Conservation (phyloP, 2,797 vertebrate species). For the Myoxocephalus aenaeus region DNA sequence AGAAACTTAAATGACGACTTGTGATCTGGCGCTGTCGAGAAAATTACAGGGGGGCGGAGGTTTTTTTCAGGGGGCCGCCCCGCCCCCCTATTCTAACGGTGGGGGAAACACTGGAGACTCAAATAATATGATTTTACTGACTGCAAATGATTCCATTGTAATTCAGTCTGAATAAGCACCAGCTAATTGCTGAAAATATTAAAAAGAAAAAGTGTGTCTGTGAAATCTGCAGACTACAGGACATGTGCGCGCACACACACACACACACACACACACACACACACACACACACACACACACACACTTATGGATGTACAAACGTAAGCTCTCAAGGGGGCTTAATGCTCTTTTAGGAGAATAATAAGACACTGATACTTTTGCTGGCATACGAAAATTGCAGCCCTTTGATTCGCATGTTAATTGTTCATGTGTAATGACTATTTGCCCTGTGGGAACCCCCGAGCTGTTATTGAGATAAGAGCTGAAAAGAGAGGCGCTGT, state of each 20-base stretch:
- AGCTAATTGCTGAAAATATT: constrained; percentile 34
- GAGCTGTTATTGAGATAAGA: constrained; percentile 40
- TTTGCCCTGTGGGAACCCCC: constrained; percentile 27
- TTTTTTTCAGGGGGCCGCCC: too few species aligned
- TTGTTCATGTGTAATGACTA: constrained; percentile 56
- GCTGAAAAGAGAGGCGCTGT: constrained; percentile 40
- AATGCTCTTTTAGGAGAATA: constrained; percentile 38
- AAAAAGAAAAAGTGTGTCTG: constrained; percentile 29
- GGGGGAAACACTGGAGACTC: too few species aligned
- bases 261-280: not conserved
- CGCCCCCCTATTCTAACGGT: too few species aligned
- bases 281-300: not conserved
- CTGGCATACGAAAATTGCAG: constrained; percentile 41
- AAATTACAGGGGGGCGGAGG: too few species aligned
- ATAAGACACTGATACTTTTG: constrained; percentile 45
- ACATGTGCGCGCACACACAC: not conserved
- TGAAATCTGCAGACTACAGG: constrained; percentile 29
- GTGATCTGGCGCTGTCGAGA: too few species aligned
- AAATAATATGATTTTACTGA: not conserved
- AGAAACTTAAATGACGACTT: too few species aligned
- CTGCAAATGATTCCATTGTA: constrained; percentile 29
- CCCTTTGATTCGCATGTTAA: constrained; percentile 60
- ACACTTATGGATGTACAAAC: constrained; percentile 2
- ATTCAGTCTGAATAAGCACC: constrained; percentile 30
- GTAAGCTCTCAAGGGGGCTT: constrained; percentile 10